Evolutionary conservation across 2,113 vertebrate genomes (phyloP).

Genomic region (Cryptomyrus ogoouensis): DNA sequence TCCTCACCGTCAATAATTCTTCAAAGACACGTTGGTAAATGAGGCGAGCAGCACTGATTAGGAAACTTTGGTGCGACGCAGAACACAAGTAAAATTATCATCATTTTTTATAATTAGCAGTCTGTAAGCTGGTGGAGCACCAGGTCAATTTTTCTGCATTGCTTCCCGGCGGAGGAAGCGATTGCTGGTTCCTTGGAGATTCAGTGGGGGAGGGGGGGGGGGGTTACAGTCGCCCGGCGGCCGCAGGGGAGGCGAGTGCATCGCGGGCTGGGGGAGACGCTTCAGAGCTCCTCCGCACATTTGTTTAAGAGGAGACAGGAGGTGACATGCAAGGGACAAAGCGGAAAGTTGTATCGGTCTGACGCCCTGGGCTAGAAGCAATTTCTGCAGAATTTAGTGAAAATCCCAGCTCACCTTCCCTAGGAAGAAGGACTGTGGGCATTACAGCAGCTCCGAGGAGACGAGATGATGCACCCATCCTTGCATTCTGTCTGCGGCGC

Average conservation of each 20-base stretch:
- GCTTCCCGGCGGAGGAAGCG: not conserved
- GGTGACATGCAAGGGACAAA: slow-evolving; percentile 25
- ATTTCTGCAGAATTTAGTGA: slow-evolving; percentile 50
- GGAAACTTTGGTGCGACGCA: not conserved
- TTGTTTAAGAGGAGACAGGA: slow-evolving; percentile 41
- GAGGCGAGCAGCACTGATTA: not conserved
- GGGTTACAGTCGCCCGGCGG: slow-evolving; percentile 31
- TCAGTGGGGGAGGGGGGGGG: slow-evolving; percentile 41
- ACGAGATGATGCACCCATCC: not conserved
- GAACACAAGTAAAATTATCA: not conserved
- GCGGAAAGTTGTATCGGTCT: slow-evolving; percentile 40
- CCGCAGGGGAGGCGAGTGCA: slow-evolving; percentile 51
- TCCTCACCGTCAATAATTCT: not conserved
- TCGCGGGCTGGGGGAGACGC: slow-evolving; percentile 18
- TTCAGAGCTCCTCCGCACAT: slow-evolving; percentile 22
- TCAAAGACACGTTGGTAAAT: slow-evolving; percentile 6
- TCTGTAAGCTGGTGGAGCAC: not conserved
- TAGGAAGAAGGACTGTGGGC: not conserved
- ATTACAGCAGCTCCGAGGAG: not conserved
- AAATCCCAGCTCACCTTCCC: slow-evolving; percentile 40
- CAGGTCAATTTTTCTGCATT: not conserved
- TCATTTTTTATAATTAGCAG: slow-evolving; percentile 4
- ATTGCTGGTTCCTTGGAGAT: slow-evolving; percentile 45
- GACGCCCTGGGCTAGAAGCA: slow-evolving; percentile 54
- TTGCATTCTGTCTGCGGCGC: not conserved